Evolutionary conservation across 2,888 invertebrate genomes (phyloP), one percentile per base, ranked within the genome.

Genomic region (Dendrolimus houi): DNA sequence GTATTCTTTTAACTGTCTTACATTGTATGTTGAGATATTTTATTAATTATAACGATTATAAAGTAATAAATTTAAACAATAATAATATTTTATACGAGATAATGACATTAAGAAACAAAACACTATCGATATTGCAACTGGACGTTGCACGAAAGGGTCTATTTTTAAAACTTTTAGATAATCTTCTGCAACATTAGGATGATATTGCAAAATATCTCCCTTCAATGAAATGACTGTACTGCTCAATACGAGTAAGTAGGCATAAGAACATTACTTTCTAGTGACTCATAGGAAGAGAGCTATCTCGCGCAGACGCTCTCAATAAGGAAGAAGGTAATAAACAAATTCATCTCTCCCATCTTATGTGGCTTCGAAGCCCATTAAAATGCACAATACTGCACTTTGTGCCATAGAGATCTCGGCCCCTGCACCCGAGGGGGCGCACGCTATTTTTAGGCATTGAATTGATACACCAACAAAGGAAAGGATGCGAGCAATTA

Each of bases 261-360:
- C 77, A 78, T 76, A 79, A 83, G 85, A 85, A 83, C 84, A 87
- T 88, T 72, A 85, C 88, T 90, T 89, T 88, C 89, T 88, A 88
- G 83, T 90, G 89, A 90, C 77, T 90, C 89, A 90, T 87, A 88
- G 89, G 89, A 90, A 88, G 89, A 86, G 87, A 87, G 85, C 86
- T 85, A 89, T 89, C 88, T 85, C 74, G 80, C 77, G 70, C 89
- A 88, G 88, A 88, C 89, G 87, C 76, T 87, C 87, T 88, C 90
- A 89, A 90, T 90, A 87, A 90, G 90, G 90, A 90, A 89, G 89
- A 84, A 85, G 84, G 87, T 83, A 90, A 90, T 90, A 89, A 90
- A 89, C 87, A 87, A 89, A 89, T 87, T 88, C 90, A 88, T 87
- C 88, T 88, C 88, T 85, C 80, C 79, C 85, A 83, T 87, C 89